These are phyloP conservation scores for Pseudomyrmex concolor DNA, from an alignment of 1,140 invertebrate genomes.

Conservation along the genomic window DNA sequence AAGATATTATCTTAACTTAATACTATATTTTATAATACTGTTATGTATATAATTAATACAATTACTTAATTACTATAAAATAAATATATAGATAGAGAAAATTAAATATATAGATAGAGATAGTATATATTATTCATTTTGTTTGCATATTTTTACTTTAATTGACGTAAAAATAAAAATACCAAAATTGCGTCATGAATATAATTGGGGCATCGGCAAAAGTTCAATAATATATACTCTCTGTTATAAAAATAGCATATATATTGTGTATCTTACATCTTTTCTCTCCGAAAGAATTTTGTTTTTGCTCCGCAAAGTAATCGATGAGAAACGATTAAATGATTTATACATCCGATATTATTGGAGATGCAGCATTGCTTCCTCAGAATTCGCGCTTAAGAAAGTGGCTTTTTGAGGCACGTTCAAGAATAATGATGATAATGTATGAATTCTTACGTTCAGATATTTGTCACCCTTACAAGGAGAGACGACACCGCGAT, in stretches of 20 bases:
- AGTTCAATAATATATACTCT: slow-evolving; percentile 4
- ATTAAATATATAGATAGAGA: not conserved
- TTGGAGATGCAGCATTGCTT: not conserved
- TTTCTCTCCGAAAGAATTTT: not conserved
- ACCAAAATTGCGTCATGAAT: not conserved
- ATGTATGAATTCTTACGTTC: slow-evolving; percentile 9
- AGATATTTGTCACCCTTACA: slow-evolving; percentile 45
- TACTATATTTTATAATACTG: not conserved
- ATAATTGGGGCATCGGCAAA: slow-evolving; percentile 24
- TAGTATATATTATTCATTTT: not conserved
- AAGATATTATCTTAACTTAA: not conserved
- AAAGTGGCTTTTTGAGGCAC: slow-evolving; percentile 33
- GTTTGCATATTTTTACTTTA: not conserved
- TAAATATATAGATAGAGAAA: too few species aligned
- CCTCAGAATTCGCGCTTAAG: slow-evolving; percentile 3
- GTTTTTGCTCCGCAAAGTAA: slow-evolving; percentile 4
- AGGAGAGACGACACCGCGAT: slow-evolving; percentile 27
- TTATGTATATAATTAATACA: not conserved
- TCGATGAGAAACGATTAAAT: slow-evolving; percentile 35
- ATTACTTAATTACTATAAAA: too few species aligned
- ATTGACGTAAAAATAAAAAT: not conserved
- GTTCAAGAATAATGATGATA: slow-evolving; percentile 52
- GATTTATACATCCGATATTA: slow-evolving; percentile 30
- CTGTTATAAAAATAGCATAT: slow-evolving; percentile 23
- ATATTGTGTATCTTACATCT: slow-evolving; percentile 1